These are phyloP conservation scores for Crenuchus spilurus DNA, from an alignment of 2,797 vertebrate species.

Conservation along the genomic window DNA sequence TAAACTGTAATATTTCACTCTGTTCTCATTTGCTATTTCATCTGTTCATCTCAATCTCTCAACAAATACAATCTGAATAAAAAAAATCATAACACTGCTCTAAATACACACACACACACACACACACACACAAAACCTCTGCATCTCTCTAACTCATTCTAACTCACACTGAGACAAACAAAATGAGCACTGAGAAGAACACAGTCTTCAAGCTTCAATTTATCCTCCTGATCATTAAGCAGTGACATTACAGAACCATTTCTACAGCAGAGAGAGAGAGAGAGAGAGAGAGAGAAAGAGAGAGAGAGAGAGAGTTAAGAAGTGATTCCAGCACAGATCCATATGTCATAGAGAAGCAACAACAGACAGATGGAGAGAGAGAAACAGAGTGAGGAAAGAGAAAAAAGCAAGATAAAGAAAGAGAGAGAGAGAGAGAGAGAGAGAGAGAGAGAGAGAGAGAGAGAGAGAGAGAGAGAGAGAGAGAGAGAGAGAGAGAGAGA, in stretches of 20 bases:
- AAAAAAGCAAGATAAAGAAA: constrained; percentile 11
- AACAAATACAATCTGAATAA: background rate
- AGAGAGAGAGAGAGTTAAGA: too few relatives aligned
- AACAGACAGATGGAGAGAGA: too few relatives aligned
- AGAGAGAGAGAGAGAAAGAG: too few relatives aligned
- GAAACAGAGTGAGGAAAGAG: too few relatives aligned
- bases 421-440: constrained; percentile 6
- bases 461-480: background rate
- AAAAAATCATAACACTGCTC: background rate
- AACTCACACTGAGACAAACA: background rate
- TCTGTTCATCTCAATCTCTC: background rate
- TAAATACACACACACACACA: background rate
- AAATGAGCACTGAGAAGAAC: background rate
- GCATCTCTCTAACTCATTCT: too few relatives aligned
- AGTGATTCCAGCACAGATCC: too few relatives aligned
- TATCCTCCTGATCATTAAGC: constrained; percentile 1
- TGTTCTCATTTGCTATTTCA: background rate
- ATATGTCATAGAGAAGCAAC: too few relatives aligned
- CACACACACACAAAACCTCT: background rate
- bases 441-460: background rate
- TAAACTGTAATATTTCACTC: background rate
- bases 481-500: background rate
- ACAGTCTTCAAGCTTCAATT: constrained; percentile 12
- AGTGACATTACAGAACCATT: background rate
- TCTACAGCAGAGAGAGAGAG: too few relatives aligned